Percentiles rank a stretch among this genome's conserved stretches.
Conservation (phyloP, 2,888 invertebrate genomes). For the Ligdia adustata region DNA sequence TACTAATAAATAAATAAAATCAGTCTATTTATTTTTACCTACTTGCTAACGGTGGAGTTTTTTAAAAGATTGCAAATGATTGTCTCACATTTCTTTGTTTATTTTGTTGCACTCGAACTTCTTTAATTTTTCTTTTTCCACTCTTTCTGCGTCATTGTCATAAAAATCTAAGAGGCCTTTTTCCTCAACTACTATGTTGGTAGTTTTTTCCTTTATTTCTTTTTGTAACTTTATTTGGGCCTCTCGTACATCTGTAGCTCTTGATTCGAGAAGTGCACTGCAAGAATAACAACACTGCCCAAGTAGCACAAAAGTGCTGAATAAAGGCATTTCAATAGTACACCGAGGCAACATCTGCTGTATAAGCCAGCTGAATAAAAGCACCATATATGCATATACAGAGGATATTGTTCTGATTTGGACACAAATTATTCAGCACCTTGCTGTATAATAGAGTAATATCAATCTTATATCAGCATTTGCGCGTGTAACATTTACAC, state of each 20-base stretch:
- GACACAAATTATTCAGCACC: too few species aligned
- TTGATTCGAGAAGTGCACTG: slow-evolving; percentile 60
- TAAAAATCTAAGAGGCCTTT: slow-evolving; percentile 14
- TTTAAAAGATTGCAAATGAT: not conserved
- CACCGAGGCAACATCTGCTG: too few species aligned
- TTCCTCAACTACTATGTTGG: slow-evolving; percentile 33
- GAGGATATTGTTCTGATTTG: too few species aligned
- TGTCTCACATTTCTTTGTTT: slow-evolving; percentile 56
- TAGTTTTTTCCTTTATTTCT: slow-evolving; percentile 41
- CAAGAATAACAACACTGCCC: too few species aligned
- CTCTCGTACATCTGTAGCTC: slow-evolving; percentile 56
- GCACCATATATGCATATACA: too few species aligned
- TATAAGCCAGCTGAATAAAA: too few species aligned
- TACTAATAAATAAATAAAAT: slow-evolving; percentile 25
- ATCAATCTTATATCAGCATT: too few species aligned
- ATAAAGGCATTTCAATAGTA: too few species aligned
- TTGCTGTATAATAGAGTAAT: too few species aligned
- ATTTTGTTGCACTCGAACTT: slow-evolving; percentile 41
- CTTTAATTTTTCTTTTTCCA: slow-evolving; percentile 28
- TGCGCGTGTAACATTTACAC: too few species aligned
- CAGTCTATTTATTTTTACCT: not conserved
- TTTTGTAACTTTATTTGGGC: slow-evolving; percentile 54
- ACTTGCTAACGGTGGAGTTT: not conserved
- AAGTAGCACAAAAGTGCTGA: too few species aligned
- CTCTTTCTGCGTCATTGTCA: slow-evolving; percentile 8